phyloP scores from a whole-genome alignment of 2,888 invertebrate genomes.

The Phortica magna region DNA sequence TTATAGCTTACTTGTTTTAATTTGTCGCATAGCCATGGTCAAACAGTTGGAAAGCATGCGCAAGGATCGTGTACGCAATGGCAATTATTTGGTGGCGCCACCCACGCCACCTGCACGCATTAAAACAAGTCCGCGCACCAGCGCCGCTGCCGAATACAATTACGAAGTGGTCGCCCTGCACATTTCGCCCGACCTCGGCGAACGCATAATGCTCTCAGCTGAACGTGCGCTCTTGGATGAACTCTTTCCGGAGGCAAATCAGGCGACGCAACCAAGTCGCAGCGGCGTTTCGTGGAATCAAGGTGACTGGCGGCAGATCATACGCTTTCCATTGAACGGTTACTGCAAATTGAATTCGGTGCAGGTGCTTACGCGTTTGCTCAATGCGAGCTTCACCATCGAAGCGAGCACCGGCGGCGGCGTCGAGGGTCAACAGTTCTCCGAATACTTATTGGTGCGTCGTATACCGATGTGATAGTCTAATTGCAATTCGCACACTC shows the following conservation, averaged over 20 bases:
- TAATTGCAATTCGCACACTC: conserved; percentile 45
- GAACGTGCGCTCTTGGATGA: conserved; percentile 88
- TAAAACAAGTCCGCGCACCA: conserved; percentile 71
- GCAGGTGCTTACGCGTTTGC: conserved; percentile 89
- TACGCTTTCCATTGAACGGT: conserved; percentile 91
- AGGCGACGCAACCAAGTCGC: conserved; percentile 87
- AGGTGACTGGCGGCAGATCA: conserved; percentile 88
- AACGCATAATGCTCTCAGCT: conserved; percentile 89
- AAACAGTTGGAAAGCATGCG: conserved; percentile 86
- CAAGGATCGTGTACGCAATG: conserved; percentile 83
- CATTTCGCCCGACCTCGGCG: conserved; percentile 85
- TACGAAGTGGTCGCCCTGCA: conserved; percentile 91
- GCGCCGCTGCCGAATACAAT: conserved; percentile 76
- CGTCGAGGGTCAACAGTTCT: conserved; percentile 93
- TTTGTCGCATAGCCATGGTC: conserved; percentile 82
- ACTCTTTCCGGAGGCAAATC: conserved; percentile 87
- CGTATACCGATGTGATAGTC: conserved; percentile 78
- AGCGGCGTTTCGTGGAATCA: conserved; percentile 90
- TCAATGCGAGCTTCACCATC: conserved; percentile 88
- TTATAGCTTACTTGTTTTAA: not conserved
- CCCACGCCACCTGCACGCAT: conserved; percentile 76
- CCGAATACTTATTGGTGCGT: conserved; percentile 90
- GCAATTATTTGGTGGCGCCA: conserved; percentile 78
- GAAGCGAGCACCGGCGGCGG: conserved; percentile 92
- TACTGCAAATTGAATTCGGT: conserved; percentile 93